Evolutionary conservation across 2,888 invertebrate genomes (phyloP).

Genomic region (Microdon myrmicae): DNA sequence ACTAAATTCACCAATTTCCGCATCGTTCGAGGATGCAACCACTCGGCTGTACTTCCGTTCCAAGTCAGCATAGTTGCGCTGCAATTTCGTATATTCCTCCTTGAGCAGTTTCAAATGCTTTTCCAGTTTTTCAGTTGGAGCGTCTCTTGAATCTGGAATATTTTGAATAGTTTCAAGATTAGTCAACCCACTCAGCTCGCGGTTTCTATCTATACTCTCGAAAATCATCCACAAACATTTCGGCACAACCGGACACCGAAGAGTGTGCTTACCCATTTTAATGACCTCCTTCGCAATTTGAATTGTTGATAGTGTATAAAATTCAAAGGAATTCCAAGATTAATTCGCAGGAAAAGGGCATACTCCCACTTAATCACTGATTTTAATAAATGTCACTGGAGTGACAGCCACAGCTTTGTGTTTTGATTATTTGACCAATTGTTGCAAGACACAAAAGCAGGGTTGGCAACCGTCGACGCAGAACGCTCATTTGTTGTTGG

Average conservation of each 20-base stretch:
- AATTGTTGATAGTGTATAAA: neutral
- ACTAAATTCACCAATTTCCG: conserved; percentile 69
- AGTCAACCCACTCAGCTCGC: too few relatives aligned
- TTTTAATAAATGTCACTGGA: conserved; percentile 27
- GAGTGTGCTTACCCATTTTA: conserved; percentile 27
- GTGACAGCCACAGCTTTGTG: conserved; percentile 28
- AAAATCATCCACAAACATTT: too few relatives aligned
- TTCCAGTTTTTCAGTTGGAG: conserved; percentile 73
- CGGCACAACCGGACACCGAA: too few relatives aligned
- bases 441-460: neutral
- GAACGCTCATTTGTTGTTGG: too few relatives aligned
- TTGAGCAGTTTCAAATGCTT: conserved; percentile 87
- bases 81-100: conserved; percentile 91
- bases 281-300: neutral
- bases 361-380: conserved; percentile 30
- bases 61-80: conserved; percentile 81
- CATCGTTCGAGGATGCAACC: conserved; percentile 74
- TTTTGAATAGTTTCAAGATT: neutral
- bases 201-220: too few relatives aligned
- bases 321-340: conserved; percentile 20
- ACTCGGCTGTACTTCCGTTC: conserved; percentile 86
- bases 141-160: conserved; percentile 55
- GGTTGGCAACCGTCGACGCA: neutral
- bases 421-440: conserved; percentile 22
- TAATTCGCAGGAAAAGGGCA: conserved; percentile 27